Evolutionary conservation across 2,113 vertebrate species (phyloP).

Genomic region (Martes martes): DNA sequence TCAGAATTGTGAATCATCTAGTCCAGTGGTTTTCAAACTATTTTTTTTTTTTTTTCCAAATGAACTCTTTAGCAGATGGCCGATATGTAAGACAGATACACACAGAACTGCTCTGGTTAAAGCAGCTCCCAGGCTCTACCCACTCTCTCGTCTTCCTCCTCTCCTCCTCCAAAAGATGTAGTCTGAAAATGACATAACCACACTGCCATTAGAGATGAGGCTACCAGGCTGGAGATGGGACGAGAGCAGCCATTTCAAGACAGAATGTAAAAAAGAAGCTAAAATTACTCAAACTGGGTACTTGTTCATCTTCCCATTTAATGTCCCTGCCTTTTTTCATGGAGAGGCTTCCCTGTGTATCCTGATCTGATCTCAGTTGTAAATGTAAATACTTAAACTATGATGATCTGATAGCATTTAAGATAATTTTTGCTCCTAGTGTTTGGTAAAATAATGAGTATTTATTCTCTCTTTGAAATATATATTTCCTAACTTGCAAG

Average conservation of each 20-base stretch:
- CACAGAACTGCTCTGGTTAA: neutral
- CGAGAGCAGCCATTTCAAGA: neutral
- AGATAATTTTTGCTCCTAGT: neutral
- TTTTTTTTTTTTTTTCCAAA: neutral
- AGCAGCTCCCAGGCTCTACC: neutral
- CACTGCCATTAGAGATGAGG: neutral
- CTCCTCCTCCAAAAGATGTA: neutral
- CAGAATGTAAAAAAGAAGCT: neutral
- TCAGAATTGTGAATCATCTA: neutral
- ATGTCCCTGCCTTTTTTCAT: neutral
- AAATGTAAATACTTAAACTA: neutral
- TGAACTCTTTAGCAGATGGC: neutral
- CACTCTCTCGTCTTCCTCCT: neutral
- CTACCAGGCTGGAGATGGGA: neutral
- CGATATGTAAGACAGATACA: neutral
- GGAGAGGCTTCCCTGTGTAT: neutral
- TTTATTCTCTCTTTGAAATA: neutral
- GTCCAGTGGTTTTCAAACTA: neutral
- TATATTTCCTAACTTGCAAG: neutral
- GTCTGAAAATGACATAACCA: neutral
- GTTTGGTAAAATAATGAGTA: slow-evolving; percentile 5
- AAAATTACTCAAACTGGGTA: neutral
- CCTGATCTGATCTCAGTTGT: neutral
- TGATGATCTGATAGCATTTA: neutral
- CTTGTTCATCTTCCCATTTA: neutral